phyloP scores from a whole-genome alignment of 2,888 invertebrate genomes.

The Dasysyrphus albostriatus region DNA sequence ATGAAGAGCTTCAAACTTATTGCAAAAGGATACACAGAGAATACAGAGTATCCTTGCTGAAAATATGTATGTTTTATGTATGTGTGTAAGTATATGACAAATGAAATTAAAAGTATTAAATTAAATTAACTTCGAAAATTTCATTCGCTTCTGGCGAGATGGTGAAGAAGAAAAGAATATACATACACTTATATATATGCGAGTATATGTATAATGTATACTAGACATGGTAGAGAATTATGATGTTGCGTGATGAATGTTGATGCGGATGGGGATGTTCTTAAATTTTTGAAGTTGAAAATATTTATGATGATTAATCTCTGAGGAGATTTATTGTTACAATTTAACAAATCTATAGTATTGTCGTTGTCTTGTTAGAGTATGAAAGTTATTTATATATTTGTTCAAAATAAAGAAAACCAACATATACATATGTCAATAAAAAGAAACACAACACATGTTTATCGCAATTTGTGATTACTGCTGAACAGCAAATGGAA shows the following conservation, averaged over 20 bases:
- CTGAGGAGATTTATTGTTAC: conserved; percentile 2
- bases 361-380: neutral
- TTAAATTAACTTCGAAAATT: conserved; percentile 64
- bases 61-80: conserved; percentile 9
- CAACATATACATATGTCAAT: neutral
- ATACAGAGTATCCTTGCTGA: conserved; percentile 41
- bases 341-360: conserved; percentile 20
- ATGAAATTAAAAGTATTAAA: conserved; percentile 69
- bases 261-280: conserved; percentile 27
- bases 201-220: neutral
- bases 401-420: neutral
- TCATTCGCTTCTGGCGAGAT: conserved; percentile 34
- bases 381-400: conserved; percentile 13
- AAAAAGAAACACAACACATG: neutral
- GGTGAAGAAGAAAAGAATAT: neutral
- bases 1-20: conserved; percentile 49
- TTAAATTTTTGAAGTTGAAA: conserved; percentile 32
- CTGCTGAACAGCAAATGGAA: neutral
- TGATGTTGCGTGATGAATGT: conserved; percentile 31
- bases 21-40: conserved; percentile 48
- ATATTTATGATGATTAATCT: conserved; percentile 43
- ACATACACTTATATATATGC: neutral
- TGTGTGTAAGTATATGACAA: conserved; percentile 40
- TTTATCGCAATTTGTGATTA: neutral
- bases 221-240: conserved; percentile 8